Conservation (phyloP, 1,140 invertebrate genomes). For the Sitobion miscanthi region DNA sequence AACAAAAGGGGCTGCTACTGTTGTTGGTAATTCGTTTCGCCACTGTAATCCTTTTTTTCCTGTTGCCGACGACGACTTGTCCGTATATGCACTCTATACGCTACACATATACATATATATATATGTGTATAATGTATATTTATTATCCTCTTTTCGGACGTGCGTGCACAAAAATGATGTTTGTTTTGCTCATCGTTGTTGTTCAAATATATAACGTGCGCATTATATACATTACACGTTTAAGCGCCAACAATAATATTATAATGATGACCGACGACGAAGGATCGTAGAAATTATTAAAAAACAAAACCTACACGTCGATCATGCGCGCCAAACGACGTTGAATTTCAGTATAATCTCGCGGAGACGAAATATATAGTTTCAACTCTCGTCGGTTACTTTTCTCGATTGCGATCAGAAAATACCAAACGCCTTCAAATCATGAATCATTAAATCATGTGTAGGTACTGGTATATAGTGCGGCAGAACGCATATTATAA, state of each 20-base stretch:
- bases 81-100: neutral
- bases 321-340: neutral
- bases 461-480: no score
- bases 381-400: neutral
- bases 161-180: neutral
- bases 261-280: neutral
- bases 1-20: slow-evolving; percentile 9
- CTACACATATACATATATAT: neutral
- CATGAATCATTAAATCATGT: neutral
- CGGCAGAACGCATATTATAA: neutral
- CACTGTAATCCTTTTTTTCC: slow-evolving; percentile 30
- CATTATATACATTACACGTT: neutral
- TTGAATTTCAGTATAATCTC: neutral
- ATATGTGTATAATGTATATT: neutral
- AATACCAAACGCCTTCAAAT: neutral
- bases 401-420: neutral
- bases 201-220: neutral
- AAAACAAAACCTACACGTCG: neutral
- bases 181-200: neutral
- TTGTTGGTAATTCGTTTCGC: slow-evolving; percentile 19
- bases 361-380: neutral
- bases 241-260: neutral
- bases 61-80: neutral
- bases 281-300: neutral
- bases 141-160: neutral